Evolutionary conservation across 2,888 invertebrate species (phyloP).

Genomic region (Synergus laeviventris): DNA sequence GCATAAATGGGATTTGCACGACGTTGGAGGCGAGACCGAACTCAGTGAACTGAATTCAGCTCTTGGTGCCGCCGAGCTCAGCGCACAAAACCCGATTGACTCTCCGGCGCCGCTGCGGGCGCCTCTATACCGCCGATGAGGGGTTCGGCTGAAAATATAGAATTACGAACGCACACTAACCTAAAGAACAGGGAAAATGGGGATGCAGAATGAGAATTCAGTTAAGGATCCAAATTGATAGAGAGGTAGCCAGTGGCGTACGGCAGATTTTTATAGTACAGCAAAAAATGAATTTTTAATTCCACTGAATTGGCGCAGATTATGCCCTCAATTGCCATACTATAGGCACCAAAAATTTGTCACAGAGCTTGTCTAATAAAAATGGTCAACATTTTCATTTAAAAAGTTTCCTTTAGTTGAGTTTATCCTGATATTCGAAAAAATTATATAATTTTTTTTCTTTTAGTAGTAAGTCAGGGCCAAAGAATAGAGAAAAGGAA

Average conservation of each 20-base stretch:
- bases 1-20: conserved; percentile 49
- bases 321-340: too few species aligned
- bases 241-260: conserved; percentile 52
- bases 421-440: background rate
- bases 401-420: too few species aligned
- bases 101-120: conserved; percentile 53
- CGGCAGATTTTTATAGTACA: background rate
- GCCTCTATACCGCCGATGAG: conserved; percentile 39
- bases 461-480: background rate
- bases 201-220: background rate
- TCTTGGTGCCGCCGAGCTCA: conserved; percentile 53
- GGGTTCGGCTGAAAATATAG: background rate
- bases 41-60: conserved; percentile 68
- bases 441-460: background rate
- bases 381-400: too few species aligned
- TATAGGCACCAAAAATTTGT: too few species aligned
- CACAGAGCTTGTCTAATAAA: too few species aligned
- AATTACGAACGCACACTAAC: background rate
- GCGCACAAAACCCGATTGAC: conserved; percentile 60
- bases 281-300: too few species aligned
- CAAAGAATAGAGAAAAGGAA: background rate
- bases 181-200: background rate
- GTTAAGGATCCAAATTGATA: conserved; percentile 51
- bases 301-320: too few species aligned
- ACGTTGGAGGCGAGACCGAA: conserved; percentile 63